These are phyloP conservation scores for Camelus bactrianus DNA, from an alignment of 2,113 vertebrate species.

Conservation along the genomic window DNA sequence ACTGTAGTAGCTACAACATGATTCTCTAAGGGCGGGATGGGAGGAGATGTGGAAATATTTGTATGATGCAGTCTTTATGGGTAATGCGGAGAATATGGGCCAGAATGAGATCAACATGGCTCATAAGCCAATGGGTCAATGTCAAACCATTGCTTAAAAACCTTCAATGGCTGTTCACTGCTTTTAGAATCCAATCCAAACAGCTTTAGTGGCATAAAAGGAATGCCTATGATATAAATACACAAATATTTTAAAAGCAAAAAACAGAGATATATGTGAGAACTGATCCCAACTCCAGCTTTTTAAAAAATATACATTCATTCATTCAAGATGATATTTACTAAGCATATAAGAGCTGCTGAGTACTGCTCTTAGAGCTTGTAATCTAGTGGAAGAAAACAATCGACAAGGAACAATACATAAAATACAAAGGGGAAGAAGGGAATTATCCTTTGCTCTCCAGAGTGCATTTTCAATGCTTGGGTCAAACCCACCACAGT, in stretches of 20 bases:
- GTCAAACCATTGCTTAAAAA: slow-evolving; percentile 65
- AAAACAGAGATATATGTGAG: slow-evolving; percentile 26
- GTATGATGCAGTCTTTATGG: slow-evolving; percentile 73
- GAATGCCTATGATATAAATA: slow-evolving; percentile 57
- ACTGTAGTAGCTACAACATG: slow-evolving; percentile 68
- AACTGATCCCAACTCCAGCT: background rate
- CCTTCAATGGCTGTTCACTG: slow-evolving; percentile 16
- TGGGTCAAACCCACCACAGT: background rate
- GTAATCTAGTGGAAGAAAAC: background rate
- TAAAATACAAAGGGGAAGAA: background rate
- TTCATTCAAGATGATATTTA: slow-evolving; percentile 34
- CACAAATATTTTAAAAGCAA: background rate
- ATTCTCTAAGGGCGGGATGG: slow-evolving; percentile 66
- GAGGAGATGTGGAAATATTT: slow-evolving; percentile 72
- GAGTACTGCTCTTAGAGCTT: background rate
- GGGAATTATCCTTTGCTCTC: background rate
- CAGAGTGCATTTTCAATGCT: background rate
- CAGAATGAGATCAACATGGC: slow-evolving; percentile 78
- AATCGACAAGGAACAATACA: background rate
- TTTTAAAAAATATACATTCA: slow-evolving; percentile 9
- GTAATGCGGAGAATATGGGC: slow-evolving; percentile 73
- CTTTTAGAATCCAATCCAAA: slow-evolving; percentile 5
- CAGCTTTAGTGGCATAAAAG: slow-evolving; percentile 45
- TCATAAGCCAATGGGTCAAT: slow-evolving; percentile 68
- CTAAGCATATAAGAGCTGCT: background rate